These are phyloP conservation scores for Tiliqua scincoides DNA, from an alignment of 2,113 vertebrate species.

Conservation along the genomic window DNA sequence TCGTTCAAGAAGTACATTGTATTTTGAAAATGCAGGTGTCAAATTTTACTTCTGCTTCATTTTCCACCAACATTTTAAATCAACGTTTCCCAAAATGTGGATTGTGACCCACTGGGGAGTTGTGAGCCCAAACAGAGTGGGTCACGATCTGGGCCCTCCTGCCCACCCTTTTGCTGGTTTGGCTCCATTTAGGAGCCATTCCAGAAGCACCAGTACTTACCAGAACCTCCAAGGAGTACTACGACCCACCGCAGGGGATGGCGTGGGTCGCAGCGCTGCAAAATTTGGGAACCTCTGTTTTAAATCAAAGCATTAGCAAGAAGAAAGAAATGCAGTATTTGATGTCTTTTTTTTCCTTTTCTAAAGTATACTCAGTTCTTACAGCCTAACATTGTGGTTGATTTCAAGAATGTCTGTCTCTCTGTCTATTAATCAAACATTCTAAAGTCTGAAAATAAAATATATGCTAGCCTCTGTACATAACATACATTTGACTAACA, in stretches of 20 bases:
- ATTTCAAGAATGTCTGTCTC: not conserved
- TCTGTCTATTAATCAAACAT: not conserved
- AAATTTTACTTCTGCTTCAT: not conserved
- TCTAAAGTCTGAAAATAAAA: not conserved
- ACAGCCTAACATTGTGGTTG: not conserved
- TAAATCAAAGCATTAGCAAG: not conserved
- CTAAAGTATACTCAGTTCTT: not conserved
- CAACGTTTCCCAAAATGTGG: too few relatives aligned
- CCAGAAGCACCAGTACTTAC: too few relatives aligned
- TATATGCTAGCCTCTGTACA: not conserved
- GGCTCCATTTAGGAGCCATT: too few relatives aligned
- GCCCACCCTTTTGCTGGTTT: too few relatives aligned
- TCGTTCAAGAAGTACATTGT: not conserved
- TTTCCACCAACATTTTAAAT: not conserved
- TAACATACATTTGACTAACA: not conserved
- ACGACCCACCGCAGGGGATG: too few relatives aligned
- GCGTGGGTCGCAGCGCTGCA: too few relatives aligned
- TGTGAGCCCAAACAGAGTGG: too few relatives aligned
- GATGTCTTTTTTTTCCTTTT: not conserved
- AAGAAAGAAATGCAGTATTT: not conserved
- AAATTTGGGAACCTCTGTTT: too few relatives aligned
- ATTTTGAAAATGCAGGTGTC: not conserved
- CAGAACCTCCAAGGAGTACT: too few relatives aligned
- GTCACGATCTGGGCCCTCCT: too few relatives aligned
- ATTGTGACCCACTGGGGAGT: too few relatives aligned